Percentiles rank a stretch among this genome's conserved stretches.
These are phyloP conservation scores for Homalodisca vitripennis DNA, from an alignment of 1,140 invertebrate species.

Conservation along the genomic window DNA sequence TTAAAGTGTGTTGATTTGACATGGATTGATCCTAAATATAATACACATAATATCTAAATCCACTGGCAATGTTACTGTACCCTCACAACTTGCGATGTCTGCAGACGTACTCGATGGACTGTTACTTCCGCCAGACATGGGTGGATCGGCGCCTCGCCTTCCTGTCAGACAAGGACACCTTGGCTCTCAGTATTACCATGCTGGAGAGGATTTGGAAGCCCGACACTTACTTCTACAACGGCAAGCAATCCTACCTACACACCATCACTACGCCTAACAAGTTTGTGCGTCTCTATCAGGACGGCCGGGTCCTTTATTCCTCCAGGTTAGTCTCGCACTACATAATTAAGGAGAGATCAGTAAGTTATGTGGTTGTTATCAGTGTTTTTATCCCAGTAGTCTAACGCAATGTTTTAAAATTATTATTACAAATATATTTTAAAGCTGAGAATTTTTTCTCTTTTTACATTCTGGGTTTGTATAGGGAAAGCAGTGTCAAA, in stretches of 20 bases:
- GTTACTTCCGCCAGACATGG: constrained; percentile 83
- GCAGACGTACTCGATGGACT: constrained; percentile 88
- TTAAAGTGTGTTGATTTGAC: too few relatives aligned
- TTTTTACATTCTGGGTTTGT: too few relatives aligned
- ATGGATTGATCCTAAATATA: too few relatives aligned
- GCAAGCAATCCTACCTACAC: constrained; percentile 79
- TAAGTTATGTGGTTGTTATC: too few relatives aligned
- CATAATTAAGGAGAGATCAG: too few relatives aligned
- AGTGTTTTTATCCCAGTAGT: too few relatives aligned
- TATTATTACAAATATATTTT: too few relatives aligned
- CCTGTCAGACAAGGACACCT: constrained; percentile 58
- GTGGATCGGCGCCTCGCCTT: constrained; percentile 71
- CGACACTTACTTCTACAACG: constrained; percentile 88
- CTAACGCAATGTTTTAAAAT: too few relatives aligned
- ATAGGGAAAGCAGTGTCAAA: too few relatives aligned
- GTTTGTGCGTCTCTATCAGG: constrained; percentile 77
- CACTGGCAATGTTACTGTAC: not conserved
- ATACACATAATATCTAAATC: too few relatives aligned
- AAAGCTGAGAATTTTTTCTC: too few relatives aligned
- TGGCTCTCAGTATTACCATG: constrained; percentile 75
- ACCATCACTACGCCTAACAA: constrained; percentile 90
- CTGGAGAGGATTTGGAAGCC: constrained; percentile 83
- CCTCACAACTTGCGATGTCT: constrained; percentile 40
- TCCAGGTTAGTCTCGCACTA: constrained; percentile 69
- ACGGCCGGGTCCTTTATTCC: constrained; percentile 85